Evolutionary conservation across 2,888 invertebrate species (phyloP), one percentile per base, ranked within the genome.

Genomic region (Scaptomyza reducta): DNA sequence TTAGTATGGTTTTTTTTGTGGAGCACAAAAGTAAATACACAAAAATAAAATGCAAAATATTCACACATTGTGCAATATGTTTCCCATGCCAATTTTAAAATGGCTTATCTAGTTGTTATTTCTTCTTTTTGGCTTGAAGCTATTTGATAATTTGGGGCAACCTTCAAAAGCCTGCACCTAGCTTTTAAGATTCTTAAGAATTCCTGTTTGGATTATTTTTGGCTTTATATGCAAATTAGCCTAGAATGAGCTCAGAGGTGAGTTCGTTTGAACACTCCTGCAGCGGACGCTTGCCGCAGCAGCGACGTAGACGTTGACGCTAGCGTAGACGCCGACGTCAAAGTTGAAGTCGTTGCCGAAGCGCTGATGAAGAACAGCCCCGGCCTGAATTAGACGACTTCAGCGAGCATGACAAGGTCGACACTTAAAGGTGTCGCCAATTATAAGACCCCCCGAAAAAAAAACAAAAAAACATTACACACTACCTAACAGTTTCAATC

Each of bases 361-460:
- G 83, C 87, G 83, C 77, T 85, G 74, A 82, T 74, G 85, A 76
- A 84, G 82, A 86, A 84, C 87, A 85, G 70, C 85, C 85, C 85
- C 87, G 87, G 79, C 85, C 87, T 87, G 74, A 87, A 87, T 88
- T 87, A 85, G 87, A 77, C 88, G 76, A 77, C 83, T 70, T 75
- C 87, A 83, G 77, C 76, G 59, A 88, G 81, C 88, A 87, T 85
- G 87, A 87, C 87, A 87, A 88, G 88, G 87, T 87, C 88, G 77
- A 53, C 85, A 82, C 69, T 75, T 86, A 75, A 76, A 86, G 78
- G 82, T 87, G 88, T 87, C 88, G 77, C 80, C 85, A 85, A 87
- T 84, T 87, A 82, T 68, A 49, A 51, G 50, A 29, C 63, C 58
- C 54, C 57, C 60, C 62, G 31, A 54, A 41, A 45, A 60, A 35